A percentile compares a stretch with the other conserved stretches of the same genome.
Evolutionary conservation across 2,113 vertebrate species (phyloP).

Genomic region (Semicossyphus pulcher): DNA sequence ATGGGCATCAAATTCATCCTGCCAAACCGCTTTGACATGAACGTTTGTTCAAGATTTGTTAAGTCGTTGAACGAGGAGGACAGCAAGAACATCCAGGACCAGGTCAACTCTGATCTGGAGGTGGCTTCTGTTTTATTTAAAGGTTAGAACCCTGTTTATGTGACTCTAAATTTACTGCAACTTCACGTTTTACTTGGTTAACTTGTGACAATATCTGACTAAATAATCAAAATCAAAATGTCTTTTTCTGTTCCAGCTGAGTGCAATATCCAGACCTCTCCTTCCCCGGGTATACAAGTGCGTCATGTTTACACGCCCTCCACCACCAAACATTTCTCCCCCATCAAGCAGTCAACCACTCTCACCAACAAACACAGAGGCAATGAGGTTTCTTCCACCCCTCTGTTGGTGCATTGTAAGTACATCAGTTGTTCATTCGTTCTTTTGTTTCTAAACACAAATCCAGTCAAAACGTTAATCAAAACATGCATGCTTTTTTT

Average conservation of each 20-base stretch:
- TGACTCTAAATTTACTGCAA: neutral
- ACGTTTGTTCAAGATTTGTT: conserved; percentile 98
- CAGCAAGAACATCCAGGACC: conserved; percentile 99
- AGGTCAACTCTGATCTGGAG: conserved; percentile 98
- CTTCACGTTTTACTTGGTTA: too few relatives aligned
- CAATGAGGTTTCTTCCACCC: conserved; percentile 97
- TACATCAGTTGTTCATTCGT: conserved; percentile 11
- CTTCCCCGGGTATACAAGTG: conserved; percentile 96
- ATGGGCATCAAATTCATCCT: conserved; percentile 99
- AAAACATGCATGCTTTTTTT: neutral
- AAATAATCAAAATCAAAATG: too few relatives aligned
- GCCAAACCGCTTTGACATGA: conserved; percentile 99
- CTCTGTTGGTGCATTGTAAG: conserved; percentile 95
- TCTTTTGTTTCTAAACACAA: neutral
- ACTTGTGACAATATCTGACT: too few relatives aligned
- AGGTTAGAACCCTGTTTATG: conserved; percentile 80
- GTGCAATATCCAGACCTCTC: conserved; percentile 97
- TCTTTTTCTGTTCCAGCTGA: conserved; percentile 88
- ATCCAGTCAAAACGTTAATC: neutral
- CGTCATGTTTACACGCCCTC: conserved; percentile 98
- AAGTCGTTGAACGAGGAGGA: conserved; percentile 98
- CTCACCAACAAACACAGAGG: conserved; percentile 98
- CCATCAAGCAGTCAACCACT: conserved; percentile 98
- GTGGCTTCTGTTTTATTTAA: conserved; percentile 98
- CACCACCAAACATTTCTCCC: conserved; percentile 98